Evolutionary conservation across 2,797 vertebrate genomes (phyloP), one percentile per base, ranked within the genome.

Genomic region (Myiotriccus ornatus): DNA sequence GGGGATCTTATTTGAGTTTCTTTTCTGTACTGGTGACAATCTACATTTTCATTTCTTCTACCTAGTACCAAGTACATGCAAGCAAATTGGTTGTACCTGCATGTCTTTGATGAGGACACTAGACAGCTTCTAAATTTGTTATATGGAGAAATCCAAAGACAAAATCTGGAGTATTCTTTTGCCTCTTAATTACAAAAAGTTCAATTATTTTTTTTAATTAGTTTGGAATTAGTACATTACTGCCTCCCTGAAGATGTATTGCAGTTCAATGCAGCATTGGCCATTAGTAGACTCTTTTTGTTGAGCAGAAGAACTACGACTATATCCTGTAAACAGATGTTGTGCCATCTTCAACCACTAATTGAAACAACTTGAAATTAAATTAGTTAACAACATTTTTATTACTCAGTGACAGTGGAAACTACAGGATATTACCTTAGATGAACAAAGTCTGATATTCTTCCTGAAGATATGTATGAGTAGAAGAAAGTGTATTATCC

Each of bases 401-500:
- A 30, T 67, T 63, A n/a, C 30, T 55, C 44, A 50, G n/a, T 70
- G 19, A 10, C 10, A 47, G 15, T 23, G 8, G n/a, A 47, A 12
- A 23, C 13, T 60, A 56, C 64, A 56, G 27, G 11, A 11, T 69
- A 35, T 27, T 64, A 60, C 14, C 18, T 55, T 47, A 34, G 30
- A 28, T 35, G 16, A 73, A 57, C 7, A 46, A 63, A 7, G 30
- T 52, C 21, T 34, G 10, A 19, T 62, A 60, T 27, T 59, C 18
- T 68, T 75, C 23, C 24, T 20, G 28, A 67, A 56, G 39, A 93
- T 74, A 74, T 10, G 8, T 2, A 1, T 10, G 32, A 57, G 17
- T 0, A 1, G 49, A 22, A 93, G 35, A 70, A 83, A 52, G 3
- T 19, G 5, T 0, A 1, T 32, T 85, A 32, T 22, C 8, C 5